These are phyloP conservation scores for Oxytorus armatus DNA, from an alignment of 2,888 invertebrate species.

Conservation along the genomic window DNA sequence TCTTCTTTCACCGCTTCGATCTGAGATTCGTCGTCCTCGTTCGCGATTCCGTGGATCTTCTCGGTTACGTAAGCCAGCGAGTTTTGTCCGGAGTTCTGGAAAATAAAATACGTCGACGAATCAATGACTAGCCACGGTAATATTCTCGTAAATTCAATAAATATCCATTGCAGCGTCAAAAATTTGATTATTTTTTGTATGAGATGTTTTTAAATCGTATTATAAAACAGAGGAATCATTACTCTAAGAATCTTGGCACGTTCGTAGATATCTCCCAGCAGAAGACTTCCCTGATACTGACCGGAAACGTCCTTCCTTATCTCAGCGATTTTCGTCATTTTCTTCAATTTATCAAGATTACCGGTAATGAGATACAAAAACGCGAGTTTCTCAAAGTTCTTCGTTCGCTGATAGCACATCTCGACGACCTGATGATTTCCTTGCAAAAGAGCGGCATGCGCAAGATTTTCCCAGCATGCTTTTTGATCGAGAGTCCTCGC, in stretches of 20 bases:
- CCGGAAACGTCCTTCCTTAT: slow-evolving; percentile 98
- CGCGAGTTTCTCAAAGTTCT: slow-evolving; percentile 99
- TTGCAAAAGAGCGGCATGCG: slow-evolving; percentile 96
- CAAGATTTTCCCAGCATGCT: slow-evolving; percentile 97
- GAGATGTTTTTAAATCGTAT: background rate
- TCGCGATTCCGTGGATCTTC: slow-evolving; percentile 94
- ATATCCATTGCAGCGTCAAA: background rate
- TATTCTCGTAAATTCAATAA: no score
- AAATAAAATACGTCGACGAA: no score
- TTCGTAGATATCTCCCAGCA: slow-evolving; percentile 96
- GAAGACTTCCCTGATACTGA: slow-evolving; percentile 97
- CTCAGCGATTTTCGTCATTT: slow-evolving; percentile 99
- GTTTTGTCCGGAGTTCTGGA: slow-evolving; percentile 86
- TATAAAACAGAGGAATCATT: slow-evolving; percentile 49
- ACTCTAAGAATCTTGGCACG: slow-evolving; percentile 92
- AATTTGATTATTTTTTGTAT: no score
- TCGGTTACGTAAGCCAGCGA: slow-evolving; percentile 97
- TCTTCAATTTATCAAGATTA: slow-evolving; percentile 97
- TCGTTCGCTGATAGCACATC: slow-evolving; percentile 99
- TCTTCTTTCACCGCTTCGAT: slow-evolving; percentile 88
- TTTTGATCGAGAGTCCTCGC: slow-evolving; percentile 98
- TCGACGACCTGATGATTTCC: slow-evolving; percentile 98
- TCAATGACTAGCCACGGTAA: no score
- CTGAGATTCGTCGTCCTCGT: slow-evolving; percentile 89
- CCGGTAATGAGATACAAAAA: slow-evolving; percentile 99